A percentile compares a stretch with the other conserved stretches of the same genome.
phyloP scores from a whole-genome alignment of 2,888 invertebrate species.

The Meandrusa payeni region DNA sequence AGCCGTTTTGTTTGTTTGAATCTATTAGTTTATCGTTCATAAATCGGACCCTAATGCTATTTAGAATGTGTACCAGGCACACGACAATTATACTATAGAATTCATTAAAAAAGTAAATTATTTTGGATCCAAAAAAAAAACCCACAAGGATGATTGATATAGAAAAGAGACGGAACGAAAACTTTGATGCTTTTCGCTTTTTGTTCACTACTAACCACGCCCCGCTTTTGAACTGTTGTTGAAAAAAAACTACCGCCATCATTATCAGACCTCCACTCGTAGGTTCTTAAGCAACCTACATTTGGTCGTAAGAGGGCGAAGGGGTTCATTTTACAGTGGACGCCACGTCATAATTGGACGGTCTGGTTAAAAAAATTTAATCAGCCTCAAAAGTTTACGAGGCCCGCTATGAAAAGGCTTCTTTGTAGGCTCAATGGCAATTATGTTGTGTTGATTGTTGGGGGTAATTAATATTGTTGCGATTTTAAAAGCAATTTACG shows the following conservation, averaged over 20 bases:
- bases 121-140: constrained; percentile 35
- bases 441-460: constrained; percentile 48
- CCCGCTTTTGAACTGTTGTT: constrained; percentile 59
- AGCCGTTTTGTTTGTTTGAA: too few relatives aligned
- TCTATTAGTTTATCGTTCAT: too few relatives aligned
- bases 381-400: constrained; percentile 67
- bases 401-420: constrained; percentile 57
- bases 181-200: constrained; percentile 58
- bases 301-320: constrained; percentile 24
- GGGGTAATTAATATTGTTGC: constrained; percentile 38
- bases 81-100: too few relatives aligned
- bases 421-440: constrained; percentile 59
- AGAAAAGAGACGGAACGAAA: constrained; percentile 40
- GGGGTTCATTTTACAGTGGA: constrained; percentile 36
- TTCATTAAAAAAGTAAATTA: too few relatives aligned
- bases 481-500: constrained; percentile 28
- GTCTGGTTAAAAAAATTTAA: constrained; percentile 70
- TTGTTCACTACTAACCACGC: constrained; percentile 52
- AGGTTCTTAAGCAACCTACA: constrained; percentile 18
- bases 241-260: constrained; percentile 37
- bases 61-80: too few relatives aligned
- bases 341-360: constrained; percentile 53
- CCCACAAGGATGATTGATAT: constrained; percentile 36
- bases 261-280: constrained; percentile 24
- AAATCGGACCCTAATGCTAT: too few relatives aligned